These are phyloP conservation scores for Acridotheres tristis DNA, from an alignment of 2,797 vertebrate species.

Conservation along the genomic window DNA sequence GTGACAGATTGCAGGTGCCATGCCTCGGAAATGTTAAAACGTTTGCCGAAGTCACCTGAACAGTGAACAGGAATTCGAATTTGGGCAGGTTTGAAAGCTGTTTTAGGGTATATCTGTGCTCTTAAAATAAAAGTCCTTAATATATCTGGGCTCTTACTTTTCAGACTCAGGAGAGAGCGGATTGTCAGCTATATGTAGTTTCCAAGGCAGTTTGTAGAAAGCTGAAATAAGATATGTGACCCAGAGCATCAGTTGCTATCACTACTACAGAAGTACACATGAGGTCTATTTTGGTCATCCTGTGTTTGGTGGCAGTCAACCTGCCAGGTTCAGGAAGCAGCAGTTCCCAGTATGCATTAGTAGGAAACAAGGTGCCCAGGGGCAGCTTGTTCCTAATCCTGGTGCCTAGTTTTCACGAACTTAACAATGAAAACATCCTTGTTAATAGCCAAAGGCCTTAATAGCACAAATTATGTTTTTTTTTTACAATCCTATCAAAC, in stretches of 20 bases:
- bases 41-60: background rate
- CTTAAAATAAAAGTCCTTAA: background rate
- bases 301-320: background rate
- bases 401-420: background rate
- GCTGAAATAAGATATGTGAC: background rate
- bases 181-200: background rate
- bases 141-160: background rate
- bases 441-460: background rate
- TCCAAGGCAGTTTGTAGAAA: background rate
- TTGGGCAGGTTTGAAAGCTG: background rate
- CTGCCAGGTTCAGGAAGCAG: background rate
- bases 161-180: background rate
- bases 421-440: background rate
- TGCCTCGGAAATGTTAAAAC: background rate
- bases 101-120: background rate
- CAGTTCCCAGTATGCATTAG: background rate
- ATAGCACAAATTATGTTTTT: background rate
- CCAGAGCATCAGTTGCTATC: background rate
- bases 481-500: background rate
- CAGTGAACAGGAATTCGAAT: background rate
- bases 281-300: background rate
- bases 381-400: background rate
- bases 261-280: background rate
- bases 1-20: background rate
- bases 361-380: background rate